These are phyloP conservation scores for Heliconius cydno DNA, from an alignment of 2,888 invertebrate species.

Conservation along the genomic window DNA sequence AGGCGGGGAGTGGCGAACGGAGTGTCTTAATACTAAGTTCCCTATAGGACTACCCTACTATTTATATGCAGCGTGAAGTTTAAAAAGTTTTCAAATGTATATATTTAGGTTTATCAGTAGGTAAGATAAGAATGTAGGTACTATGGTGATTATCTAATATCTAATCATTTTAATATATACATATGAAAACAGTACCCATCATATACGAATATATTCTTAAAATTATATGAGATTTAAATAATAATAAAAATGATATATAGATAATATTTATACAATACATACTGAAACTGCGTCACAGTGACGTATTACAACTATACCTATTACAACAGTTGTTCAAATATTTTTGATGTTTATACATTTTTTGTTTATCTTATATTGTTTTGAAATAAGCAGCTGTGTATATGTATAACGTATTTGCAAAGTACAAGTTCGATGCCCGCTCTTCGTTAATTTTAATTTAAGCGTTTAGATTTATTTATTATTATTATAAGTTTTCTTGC, in stretches of 20 bases:
- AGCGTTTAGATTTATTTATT: no score
- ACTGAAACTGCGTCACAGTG: background rate
- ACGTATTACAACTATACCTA: background rate
- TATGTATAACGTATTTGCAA: background rate
- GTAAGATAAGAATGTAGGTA: no score
- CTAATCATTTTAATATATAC: no score
- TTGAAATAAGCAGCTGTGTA: background rate
- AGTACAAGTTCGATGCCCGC: conserved; percentile 13
- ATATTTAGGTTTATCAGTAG: no score
- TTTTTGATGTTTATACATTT: background rate
- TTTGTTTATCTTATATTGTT: background rate
- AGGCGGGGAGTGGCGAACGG: background rate
- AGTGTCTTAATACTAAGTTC: background rate
- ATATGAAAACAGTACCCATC: no score
- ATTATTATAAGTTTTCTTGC: no score
- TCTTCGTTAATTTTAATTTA: background rate
- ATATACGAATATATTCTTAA: no score
- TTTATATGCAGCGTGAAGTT: no score
- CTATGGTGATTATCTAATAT: no score
- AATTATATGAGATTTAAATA: no score
- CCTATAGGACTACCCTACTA: background rate
- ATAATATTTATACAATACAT: conserved; percentile 10
- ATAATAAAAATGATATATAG: background rate
- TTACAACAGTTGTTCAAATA: background rate
- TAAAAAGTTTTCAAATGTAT: no score